These are phyloP conservation scores for Polydrusus cervinus DNA, from an alignment of 2,888 invertebrate genomes.

Conservation along the genomic window DNA sequence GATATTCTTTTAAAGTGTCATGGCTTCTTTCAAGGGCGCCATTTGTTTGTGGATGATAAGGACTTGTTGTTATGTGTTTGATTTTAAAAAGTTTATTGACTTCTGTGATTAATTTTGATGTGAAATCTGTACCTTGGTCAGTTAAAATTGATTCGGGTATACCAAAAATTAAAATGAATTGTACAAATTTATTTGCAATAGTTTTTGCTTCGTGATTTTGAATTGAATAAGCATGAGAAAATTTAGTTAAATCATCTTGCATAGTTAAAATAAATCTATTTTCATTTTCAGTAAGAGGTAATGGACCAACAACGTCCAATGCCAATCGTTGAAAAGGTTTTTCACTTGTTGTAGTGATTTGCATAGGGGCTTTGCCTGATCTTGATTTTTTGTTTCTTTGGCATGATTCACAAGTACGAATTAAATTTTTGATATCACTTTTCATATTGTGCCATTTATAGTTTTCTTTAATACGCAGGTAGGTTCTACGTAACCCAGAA, in stretches of 20 bases:
- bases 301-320: conserved; percentile 41
- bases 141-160: conserved; percentile 54
- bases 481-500: conserved; percentile 45
- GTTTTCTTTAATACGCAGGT: conserved; percentile 53
- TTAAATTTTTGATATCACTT: conserved; percentile 52
- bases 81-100: conserved; percentile 61
- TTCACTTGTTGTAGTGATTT: conserved; percentile 62
- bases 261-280: conserved; percentile 56
- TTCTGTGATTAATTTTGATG: conserved; percentile 58
- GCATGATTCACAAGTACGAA: conserved; percentile 55
- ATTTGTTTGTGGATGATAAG: conserved; percentile 62
- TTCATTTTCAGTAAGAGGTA: conserved; percentile 51
- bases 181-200: conserved; percentile 57
- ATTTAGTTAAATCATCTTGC: conserved; percentile 65
- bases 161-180: conserved; percentile 58
- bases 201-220: conserved; percentile 64
- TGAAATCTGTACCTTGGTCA: conserved; percentile 55
- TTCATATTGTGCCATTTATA: conserved; percentile 55
- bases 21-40: conserved; percentile 64
- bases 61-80: conserved; percentile 59
- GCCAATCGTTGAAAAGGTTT: conserved; percentile 57
- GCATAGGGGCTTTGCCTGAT: conserved; percentile 59
- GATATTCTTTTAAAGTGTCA: conserved; percentile 61
- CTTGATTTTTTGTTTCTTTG: conserved; percentile 58
- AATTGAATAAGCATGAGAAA: conserved; percentile 61